phyloP scores from a whole-genome alignment of 2,797 vertebrate genomes.

The Labeo calbasu region DNA sequence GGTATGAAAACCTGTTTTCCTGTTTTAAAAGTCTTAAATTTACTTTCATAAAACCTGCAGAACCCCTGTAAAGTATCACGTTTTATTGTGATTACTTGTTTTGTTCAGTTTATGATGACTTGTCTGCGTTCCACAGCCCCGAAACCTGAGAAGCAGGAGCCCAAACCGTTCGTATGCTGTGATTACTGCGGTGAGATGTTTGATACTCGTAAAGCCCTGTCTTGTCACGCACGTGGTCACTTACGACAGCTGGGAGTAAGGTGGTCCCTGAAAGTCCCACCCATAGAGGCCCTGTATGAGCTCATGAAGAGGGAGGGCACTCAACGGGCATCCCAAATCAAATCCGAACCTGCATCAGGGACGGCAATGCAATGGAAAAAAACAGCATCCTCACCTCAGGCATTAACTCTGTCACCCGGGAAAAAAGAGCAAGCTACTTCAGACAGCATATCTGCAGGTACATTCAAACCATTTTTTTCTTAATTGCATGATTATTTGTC shows the following conservation, averaged over 20 bases:
- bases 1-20: not conserved
- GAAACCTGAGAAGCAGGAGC: conserved; percentile 68
- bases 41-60: not conserved
- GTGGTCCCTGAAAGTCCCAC: conserved; percentile 87
- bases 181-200: conserved; percentile 92
- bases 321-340: conserved; percentile 72
- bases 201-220: conserved; percentile 91
- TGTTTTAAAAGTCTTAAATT: not conserved
- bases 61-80: not conserved
- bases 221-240: conserved; percentile 90
- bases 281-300: conserved; percentile 83
- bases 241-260: conserved; percentile 88
- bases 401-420: conserved; percentile 72
- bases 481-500: not conserved
- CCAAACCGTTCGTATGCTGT: conserved; percentile 84
- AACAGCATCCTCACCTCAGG: conserved; percentile 50
- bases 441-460: conserved; percentile 68
- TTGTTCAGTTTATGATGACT: not conserved
- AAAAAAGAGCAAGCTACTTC: conserved; percentile 82
- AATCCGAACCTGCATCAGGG: conserved; percentile 68
- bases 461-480: not conserved
- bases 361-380: not conserved
- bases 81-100: not conserved
- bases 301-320: conserved; percentile 80
- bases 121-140: conserved; percentile 27